Base-by-base conservation (phyloP, 2,888 invertebrate genomes). In the Plemyria rubiginata region DNA sequence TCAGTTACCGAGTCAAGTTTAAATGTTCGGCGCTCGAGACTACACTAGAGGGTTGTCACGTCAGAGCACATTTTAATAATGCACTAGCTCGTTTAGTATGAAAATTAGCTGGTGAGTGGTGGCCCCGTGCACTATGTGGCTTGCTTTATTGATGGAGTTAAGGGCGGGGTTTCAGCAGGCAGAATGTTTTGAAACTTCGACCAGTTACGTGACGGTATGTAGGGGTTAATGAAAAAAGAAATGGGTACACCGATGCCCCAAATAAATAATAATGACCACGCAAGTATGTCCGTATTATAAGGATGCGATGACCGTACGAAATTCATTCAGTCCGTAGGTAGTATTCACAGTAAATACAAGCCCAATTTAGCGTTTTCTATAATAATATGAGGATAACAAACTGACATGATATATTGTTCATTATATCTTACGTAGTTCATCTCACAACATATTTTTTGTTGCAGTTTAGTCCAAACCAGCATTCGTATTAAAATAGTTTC, bases 31-130 rank as follows among this genome's bases (percentile, higher is more conserved):
- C 71, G 81, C 80, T 84, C 82, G 83, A 38, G 63, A 46, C 51
- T 59, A 52, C 78, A 79, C 73, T 75, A 73, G 79, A 83, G 84
- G 86, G 86, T 79, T 87, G 90, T 87, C 90, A 85, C 87, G 82
- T 83, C 77, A 81, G 78, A 80, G 79, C 78, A 85, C 82, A 85
- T 89, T 91, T 92, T 90, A 92, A 92, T 92, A 92, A 92, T 92
- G 88, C 87, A 92, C 79, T 76, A 77, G 82, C 84, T 91, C 90
- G 91, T 92, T 91, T 87, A 87, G 86, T 92, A 92, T 92, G 90
- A 91, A 91, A 91, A 92, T 92, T 92, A 92, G 89, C 84, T 84
- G 79, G 82, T 78, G 80, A 78, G 80, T 72, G 82, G 71, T 74
- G 78, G 73, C 80, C 80, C 78, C 80, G 64, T 70, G 72, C 75